A percentile compares a stretch with the other conserved stretches of the same genome.
Evolutionary conservation across 2,797 vertebrate genomes (phyloP).

Genomic region (Calcarius lapponicus): DNA sequence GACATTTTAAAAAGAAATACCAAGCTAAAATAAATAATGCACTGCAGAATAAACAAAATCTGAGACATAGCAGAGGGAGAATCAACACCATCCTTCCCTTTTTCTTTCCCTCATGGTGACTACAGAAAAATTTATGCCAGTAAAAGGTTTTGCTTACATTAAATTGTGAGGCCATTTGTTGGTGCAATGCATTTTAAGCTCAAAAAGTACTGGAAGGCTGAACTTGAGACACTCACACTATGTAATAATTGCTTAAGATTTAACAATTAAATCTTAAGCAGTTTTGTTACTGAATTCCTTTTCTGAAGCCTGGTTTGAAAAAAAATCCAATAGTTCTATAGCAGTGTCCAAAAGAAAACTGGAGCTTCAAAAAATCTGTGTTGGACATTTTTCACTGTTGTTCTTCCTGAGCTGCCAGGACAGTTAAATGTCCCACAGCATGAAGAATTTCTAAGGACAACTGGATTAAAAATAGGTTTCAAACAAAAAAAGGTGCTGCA

Average conservation of each 20-base stretch:
- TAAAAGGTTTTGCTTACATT: conserved; percentile 25
- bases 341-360: background rate
- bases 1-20: conserved; percentile 26
- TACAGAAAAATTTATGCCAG: conserved; percentile 19
- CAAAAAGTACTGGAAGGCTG: background rate
- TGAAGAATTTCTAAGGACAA: background rate
- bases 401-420: background rate
- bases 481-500: background rate
- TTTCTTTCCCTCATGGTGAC: background rate
- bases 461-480: background rate
- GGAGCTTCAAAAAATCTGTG: background rate
- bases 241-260: background rate
- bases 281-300: background rate
- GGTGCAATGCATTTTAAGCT: background rate
- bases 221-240: background rate
- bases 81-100: background rate
- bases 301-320: background rate
- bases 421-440: background rate
- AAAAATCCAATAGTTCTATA: background rate
- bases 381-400: background rate
- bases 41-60: conserved; percentile 38
- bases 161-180: background rate
- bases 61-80: background rate
- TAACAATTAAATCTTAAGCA: background rate
- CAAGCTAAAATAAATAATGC: conserved; percentile 44